Evolutionary conservation across 2,113 vertebrate species (phyloP).

Genomic region (mouse (Mus musculus)): GRCm39 chr1:176958001-176958500

Average conservation of each 20-base stretch:
- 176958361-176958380: background rate
- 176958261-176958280: slow-evolving; percentile 17
- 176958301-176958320: background rate
- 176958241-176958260: slow-evolving; percentile 7
- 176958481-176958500: background rate
- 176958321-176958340: slow-evolving; percentile 38
- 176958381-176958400: background rate
- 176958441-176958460: slow-evolving; percentile 7
- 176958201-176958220: background rate
- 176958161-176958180: slow-evolving; percentile 36
- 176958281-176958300: background rate
- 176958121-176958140: slow-evolving; percentile 68
- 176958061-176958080: slow-evolving; percentile 79
- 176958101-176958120: slow-evolving; percentile 59
- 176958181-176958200: background rate
- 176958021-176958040: slow-evolving; percentile 74
- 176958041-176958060: slow-evolving; percentile 76
- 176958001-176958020: background rate
- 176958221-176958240: background rate
- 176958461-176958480: background rate
- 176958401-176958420: slow-evolving; percentile 17
- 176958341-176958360: background rate
- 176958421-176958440: slow-evolving; percentile 12
- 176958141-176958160: slow-evolving; percentile 59
- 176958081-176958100: slow-evolving; percentile 56